These are phyloP conservation scores for Prunella fulvescens DNA, from an alignment of 2,113 vertebrate species.

Conservation along the genomic window DNA sequence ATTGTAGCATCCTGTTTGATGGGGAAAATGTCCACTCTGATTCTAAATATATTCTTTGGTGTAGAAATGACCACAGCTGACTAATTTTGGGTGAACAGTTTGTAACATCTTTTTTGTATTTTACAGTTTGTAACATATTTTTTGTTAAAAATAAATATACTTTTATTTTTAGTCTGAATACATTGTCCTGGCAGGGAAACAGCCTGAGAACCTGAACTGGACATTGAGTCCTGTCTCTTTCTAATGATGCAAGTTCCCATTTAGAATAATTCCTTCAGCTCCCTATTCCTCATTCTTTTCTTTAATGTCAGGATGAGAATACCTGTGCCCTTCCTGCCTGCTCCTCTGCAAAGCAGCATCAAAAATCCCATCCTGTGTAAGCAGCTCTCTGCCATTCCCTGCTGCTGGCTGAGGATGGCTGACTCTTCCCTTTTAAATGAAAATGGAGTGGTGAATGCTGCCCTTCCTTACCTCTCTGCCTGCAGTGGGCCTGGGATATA, in stretches of 20 bases:
- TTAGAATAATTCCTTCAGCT: background rate
- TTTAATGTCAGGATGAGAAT: background rate
- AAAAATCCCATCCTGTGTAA: background rate
- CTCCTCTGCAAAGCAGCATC: background rate
- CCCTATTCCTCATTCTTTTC: background rate
- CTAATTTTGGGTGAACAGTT: background rate
- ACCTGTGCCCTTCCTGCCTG: background rate
- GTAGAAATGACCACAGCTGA: background rate
- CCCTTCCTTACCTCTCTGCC: background rate
- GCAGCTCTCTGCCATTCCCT: background rate
- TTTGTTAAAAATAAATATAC: too few species aligned
- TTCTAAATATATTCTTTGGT: background rate
- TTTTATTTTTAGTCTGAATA: background rate
- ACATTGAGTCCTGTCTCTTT: background rate
- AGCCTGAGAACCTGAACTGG: background rate
- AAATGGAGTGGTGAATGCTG: background rate
- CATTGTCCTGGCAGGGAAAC: background rate
- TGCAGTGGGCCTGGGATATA: background rate
- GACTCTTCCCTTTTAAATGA: background rate
- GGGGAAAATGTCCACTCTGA: background rate
- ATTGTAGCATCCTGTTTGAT: background rate
- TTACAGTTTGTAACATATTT: background rate
- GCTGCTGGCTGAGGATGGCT: background rate
- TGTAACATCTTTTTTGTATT: background rate
- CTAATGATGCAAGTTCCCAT: background rate